Evolutionary conservation across 2,888 invertebrate species (phyloP), one percentile per base, ranked within the genome.

Genomic region (Malthinus flaveolus): DNA sequence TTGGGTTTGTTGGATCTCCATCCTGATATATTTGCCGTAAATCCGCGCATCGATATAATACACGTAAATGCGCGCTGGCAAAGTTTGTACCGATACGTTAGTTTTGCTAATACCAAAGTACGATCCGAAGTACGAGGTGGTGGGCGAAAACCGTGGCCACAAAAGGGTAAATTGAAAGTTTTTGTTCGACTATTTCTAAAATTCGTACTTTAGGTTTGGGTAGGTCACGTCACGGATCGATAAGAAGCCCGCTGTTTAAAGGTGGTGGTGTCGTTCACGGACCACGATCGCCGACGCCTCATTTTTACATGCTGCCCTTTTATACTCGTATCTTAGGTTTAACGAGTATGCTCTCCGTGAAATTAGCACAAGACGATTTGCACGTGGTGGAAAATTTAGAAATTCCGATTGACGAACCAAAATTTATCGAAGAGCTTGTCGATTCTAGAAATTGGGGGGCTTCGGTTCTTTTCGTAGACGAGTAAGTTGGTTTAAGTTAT

Each of bases 101-200:
- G 89, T 68, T 94, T 88, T 82, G 89, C 88, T 1, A 83, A 90
- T 69, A 84, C 89, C 1, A 90, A 91, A 75, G 86, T 88, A 0
- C 82, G 93, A 54, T 89, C 91, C 0, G 98, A 99, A 81, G 88
- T 92, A 53, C 81, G 86, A 46, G 97, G 97, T 34, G 94, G 96
- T 50, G 95, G 95, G 0, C 83, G 85, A 23, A 98, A 99, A 71
- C 98, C 98, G 0, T 97, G 97, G 96, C 94, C 93, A 0, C 99
- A 99, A 75, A 99, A 99, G 80, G 95, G 96, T 13, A 23, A 23
- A 23, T 23, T 23, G 23, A 2, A 23, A 23, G 23, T 23, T 23
- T 23, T 23, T 23, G 2, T 23, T 23, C 9, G 44, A 13, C 10
- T 11, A 11, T 23, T 12, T 6, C 11, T 31, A 11, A 1, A 10